These are phyloP conservation scores for Sycophaga agraensis DNA, from an alignment of 1,140 invertebrate genomes.

Conservation along the genomic window DNA sequence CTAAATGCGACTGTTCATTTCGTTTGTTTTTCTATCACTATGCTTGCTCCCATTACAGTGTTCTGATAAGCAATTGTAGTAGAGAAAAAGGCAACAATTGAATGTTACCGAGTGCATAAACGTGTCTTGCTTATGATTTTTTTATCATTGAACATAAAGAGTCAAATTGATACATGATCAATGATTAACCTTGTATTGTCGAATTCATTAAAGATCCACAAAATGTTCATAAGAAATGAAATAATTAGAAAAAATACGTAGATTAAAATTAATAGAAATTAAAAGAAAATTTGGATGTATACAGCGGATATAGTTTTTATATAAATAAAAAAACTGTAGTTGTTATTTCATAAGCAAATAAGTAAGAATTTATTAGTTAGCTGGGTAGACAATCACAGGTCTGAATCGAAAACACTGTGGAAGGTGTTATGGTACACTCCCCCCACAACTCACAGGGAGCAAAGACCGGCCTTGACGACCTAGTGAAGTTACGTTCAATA, in stretches of 20 bases:
- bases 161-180: no score
- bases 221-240: background rate
- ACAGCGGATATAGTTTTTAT: no score
- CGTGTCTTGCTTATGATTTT: no score
- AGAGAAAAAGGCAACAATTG: background rate
- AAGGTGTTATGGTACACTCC: background rate
- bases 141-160: no score
- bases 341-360: no score
- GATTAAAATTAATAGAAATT: background rate
- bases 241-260: background rate
- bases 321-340: no score
- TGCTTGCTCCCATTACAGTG: background rate
- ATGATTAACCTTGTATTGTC: background rate
- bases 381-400: background rate
- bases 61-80: slow-evolving; percentile 5
- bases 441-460: slow-evolving; percentile 35
- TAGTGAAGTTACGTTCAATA: slow-evolving; percentile 44
- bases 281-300: background rate
- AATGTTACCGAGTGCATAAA: no score
- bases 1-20: slow-evolving; percentile 33
- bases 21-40: slow-evolving; percentile 23
- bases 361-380: no score
- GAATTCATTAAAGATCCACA: background rate
- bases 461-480: slow-evolving; percentile 56
- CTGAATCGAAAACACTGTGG: background rate